Evolutionary conservation across 2,797 vertebrate genomes (phyloP), one percentile per base, ranked within the genome.

Genomic region (Gambusia yucatana): DNA sequence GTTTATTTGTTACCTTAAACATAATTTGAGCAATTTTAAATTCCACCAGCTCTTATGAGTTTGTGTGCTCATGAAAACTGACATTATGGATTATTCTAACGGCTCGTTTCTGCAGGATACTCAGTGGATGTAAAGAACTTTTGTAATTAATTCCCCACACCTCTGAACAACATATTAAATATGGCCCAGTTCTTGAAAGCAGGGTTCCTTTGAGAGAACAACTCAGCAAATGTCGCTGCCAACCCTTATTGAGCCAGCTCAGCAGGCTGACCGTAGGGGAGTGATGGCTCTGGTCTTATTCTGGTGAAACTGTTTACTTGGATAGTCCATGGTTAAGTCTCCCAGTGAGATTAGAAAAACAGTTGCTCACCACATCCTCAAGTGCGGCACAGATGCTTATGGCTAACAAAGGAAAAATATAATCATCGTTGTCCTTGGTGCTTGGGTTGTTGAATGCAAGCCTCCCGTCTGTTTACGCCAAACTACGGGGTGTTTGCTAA

Each of bases 381-480:
- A 80, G 28, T 69, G 73, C 81, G 69, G 77, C 82, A 80, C 79
- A 77, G 72, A 46, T 75, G 76, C 76, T 72, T 84, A 63, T 86
- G 59, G 81, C 73, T 69, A 33, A 78, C 73, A 80, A 78, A 70
- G 72, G 82, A 77, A 82, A 87, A 52, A 63, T 72, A 65, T 72
- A 83, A 87, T 86, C 78, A 83, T 46, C 7, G 48, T 43, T 80
- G 86, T 75, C 71, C 39, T 73, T 65, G 84, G 79, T 80, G 75
- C 33, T 41, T 48, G 48, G 52, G 70, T 76, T 73, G 71, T 46
- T 82, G 61, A 80, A 80, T 87, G 84, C 79, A 80, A 79, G 75
- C 63, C 79, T 70, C 80, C 57, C 28, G 2, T 76, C 81, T 89
- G 85, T 85, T 90, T 78, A 87, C 65, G 78, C 82, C 63, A 73